A percentile compares a stretch with the other conserved stretches of the same genome.
Evolutionary conservation across 2,888 invertebrate genomes (phyloP).

Genomic region (Tiliacea citrago): DNA sequence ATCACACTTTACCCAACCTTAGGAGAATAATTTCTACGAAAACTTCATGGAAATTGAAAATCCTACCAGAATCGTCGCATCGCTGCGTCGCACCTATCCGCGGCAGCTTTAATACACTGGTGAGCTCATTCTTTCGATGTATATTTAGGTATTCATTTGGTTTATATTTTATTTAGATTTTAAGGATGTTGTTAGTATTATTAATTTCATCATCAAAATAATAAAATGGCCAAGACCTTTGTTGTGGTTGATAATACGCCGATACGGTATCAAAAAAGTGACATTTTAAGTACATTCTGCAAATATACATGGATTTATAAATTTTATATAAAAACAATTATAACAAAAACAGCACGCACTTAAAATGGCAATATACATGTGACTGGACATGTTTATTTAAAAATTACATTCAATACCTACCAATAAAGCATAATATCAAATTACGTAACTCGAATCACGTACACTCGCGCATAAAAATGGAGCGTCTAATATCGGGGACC

Average conservation of each 20-base stretch:
- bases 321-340: not conserved
- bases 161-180: not conserved
- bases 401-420: conserved; percentile 22
- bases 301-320: not conserved
- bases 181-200: not conserved
- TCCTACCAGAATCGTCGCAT: not conserved
- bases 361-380: not conserved
- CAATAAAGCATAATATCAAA: conserved; percentile 36
- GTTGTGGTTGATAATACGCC: not conserved
- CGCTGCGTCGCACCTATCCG: not conserved
- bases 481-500: conserved; percentile 64
- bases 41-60: not conserved
- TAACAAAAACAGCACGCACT: not conserved
- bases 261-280: not conserved
- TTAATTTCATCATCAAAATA: not conserved
- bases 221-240: not conserved
- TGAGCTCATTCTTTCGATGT: conserved; percentile 25
- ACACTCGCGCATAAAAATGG: conserved; percentile 61
- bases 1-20: not conserved
- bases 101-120: not conserved
- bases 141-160: no score
- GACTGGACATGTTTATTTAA: conserved; percentile 12
- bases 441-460: conserved; percentile 54
- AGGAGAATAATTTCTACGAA: not conserved
- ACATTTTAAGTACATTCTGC: not conserved